These are phyloP conservation scores for Ladona fulva DNA, from an alignment of 1,140 invertebrate species.

Conservation along the genomic window DNA sequence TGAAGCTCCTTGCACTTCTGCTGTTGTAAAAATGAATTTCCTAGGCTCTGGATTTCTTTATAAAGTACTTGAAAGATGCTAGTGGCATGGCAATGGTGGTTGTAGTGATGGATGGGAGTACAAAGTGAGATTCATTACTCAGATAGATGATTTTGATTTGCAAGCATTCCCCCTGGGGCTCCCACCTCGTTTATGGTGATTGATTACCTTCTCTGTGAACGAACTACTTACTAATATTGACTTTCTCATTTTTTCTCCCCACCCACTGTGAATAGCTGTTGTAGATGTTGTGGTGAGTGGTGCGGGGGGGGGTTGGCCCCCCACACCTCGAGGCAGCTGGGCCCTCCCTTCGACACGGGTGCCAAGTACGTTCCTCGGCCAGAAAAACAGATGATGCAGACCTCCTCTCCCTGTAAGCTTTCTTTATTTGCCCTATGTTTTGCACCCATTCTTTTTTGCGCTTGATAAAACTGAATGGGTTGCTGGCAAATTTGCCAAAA, in stretches of 20 bases:
- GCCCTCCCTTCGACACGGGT: background rate
- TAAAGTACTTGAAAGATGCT: background rate
- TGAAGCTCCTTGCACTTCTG: no score
- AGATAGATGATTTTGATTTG: background rate
- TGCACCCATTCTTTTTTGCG: background rate
- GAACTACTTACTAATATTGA: slow-evolving; percentile 24
- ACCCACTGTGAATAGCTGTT: slow-evolving; percentile 24
- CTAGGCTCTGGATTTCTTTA: background rate
- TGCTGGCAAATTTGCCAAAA: background rate
- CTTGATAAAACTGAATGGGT: background rate
- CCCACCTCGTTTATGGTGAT: slow-evolving; percentile 16
- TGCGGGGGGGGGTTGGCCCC: background rate
- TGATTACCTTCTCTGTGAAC: slow-evolving; percentile 18
- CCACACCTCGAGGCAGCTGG: background rate
- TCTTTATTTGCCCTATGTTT: background rate
- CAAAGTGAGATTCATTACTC: background rate
- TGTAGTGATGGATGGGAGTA: background rate
- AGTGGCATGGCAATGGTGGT: no score
- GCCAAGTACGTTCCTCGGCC: slow-evolving; percentile 5
- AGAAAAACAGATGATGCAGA: background rate
- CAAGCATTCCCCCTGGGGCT: background rate
- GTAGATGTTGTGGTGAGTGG: slow-evolving; percentile 20
- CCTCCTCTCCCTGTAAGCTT: background rate
- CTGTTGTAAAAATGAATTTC: background rate
- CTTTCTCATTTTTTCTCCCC: slow-evolving; percentile 26